Evolutionary conservation across 2,113 vertebrate species (phyloP).

Genomic region (Helogale parvula): DNA sequence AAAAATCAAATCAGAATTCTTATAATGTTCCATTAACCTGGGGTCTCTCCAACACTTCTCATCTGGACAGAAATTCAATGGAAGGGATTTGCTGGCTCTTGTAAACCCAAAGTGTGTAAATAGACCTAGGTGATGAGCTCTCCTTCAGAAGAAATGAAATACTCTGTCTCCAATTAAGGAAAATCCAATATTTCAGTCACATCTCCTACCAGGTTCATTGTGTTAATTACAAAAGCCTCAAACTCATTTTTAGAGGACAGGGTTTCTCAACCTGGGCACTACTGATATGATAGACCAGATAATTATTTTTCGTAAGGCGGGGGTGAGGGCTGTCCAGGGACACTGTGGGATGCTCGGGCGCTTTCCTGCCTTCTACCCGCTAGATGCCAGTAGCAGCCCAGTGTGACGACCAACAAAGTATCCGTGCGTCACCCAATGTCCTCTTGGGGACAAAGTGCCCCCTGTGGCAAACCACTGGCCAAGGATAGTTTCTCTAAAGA

Average conservation of each 20-base stretch:
- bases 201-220: background rate
- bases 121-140: background rate
- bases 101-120: conserved; percentile 24
- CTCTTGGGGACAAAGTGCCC: background rate
- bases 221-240: background rate
- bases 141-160: conserved; percentile 1
- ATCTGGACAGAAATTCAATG: conserved; percentile 38
- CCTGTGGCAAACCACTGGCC: background rate
- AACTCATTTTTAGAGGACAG: background rate
- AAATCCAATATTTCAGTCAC: background rate
- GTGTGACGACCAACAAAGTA: background rate
- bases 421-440: background rate
- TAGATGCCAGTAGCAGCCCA: too few species aligned
- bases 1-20: conserved; percentile 38
- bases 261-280: background rate
- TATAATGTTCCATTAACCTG: conserved; percentile 40
- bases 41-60: conserved; percentile 4
- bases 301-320: background rate
- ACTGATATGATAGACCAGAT: background rate
- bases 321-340: too few species aligned
- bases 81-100: conserved; percentile 46
- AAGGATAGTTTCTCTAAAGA: conserved; percentile 3
- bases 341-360: accelerated
- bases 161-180: conserved; percentile 34
- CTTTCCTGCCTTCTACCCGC: background rate